These are phyloP conservation scores for Papilio gigon DNA, from an alignment of 2,888 invertebrate genomes.

Conservation along the genomic window DNA sequence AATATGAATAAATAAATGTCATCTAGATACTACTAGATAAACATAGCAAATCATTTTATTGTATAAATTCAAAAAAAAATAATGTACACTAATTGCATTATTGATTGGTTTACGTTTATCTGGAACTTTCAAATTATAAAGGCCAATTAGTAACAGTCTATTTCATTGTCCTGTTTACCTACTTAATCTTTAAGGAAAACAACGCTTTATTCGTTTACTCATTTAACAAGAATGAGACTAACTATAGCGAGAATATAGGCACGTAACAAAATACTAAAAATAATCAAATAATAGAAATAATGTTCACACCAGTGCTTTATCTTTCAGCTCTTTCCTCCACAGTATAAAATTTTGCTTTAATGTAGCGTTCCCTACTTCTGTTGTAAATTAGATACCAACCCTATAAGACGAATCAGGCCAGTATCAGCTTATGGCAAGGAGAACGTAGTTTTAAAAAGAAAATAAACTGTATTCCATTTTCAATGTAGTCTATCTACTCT, in stretches of 20 bases:
- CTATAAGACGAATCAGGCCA: background rate
- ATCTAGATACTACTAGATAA: constrained; percentile 10
- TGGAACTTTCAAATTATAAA: constrained; percentile 17
- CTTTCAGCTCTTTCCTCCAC: no score
- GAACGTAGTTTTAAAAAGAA: background rate
- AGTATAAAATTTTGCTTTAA: no score
- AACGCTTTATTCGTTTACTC: background rate
- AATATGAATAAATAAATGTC: constrained; percentile 20
- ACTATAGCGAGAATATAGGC: no score
- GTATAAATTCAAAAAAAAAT: constrained; percentile 8
- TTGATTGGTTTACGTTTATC: constrained; percentile 13
- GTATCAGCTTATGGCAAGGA: background rate
- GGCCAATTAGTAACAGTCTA: constrained; percentile 4
- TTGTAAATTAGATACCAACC: no score
- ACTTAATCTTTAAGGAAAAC: constrained; percentile 2
- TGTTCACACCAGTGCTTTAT: no score
- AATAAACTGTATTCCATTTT: background rate
- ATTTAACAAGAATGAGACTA: no score
- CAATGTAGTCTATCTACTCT: constrained; percentile 2
- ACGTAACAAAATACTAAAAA: no score
- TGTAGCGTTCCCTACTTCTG: no score
- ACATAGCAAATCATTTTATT: constrained; percentile 21
- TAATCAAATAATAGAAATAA: no score
- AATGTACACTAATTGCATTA: background rate
- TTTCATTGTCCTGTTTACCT: constrained; percentile 17